Evolutionary conservation across 2,888 invertebrate species (phyloP), one percentile per base, ranked within the genome.

Genomic region (Plemyria rubiginata): DNA sequence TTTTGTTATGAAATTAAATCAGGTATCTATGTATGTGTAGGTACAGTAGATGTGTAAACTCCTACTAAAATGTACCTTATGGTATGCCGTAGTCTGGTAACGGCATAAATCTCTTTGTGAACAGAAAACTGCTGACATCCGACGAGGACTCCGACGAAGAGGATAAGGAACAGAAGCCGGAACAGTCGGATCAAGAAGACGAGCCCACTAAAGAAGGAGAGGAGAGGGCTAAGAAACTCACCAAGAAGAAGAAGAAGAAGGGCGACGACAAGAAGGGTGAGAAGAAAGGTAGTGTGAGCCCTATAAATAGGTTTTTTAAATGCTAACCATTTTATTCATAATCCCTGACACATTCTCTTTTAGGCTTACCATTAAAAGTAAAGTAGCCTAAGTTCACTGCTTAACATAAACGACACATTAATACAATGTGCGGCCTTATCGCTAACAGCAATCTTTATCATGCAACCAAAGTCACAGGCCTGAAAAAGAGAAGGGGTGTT

Each of bases 61-160:
- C 22, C 22, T 22, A 2, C 22, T 22, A 22, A 22, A 22, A 22
- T 32, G 8, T 32, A 0, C 3, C 45, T 9, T 43, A 13, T 9
- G 15, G 13, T 45, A 45, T 45, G 45, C 45, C 45, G 45, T 45
- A 45, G 45, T 16, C 11, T 16, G 11, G 11, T 43, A 45, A 45
- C 45, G 16, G 16, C 45, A 29, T 56, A 41, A 43, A 43, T n/a
- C 5, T 45, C 9, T 36, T 1, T 54, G 3, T 45, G 22, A 28
- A 3, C 45, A 94, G 97, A 66, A 97, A 98, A 82, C 91, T 99
- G 45, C 93, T 98, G 16, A 96, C 96, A 0, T 98, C 98, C 0
- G 98, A 97, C 79, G 97, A 97, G 79, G 97, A 97, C 60, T 96
- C 96, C 0, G 97, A 97, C 13, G 96, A 97, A 15, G 96, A 97